Evolutionary conservation across 2,797 vertebrate genomes (phyloP).

Genomic region (Sarcophilus harrisii): DNA sequence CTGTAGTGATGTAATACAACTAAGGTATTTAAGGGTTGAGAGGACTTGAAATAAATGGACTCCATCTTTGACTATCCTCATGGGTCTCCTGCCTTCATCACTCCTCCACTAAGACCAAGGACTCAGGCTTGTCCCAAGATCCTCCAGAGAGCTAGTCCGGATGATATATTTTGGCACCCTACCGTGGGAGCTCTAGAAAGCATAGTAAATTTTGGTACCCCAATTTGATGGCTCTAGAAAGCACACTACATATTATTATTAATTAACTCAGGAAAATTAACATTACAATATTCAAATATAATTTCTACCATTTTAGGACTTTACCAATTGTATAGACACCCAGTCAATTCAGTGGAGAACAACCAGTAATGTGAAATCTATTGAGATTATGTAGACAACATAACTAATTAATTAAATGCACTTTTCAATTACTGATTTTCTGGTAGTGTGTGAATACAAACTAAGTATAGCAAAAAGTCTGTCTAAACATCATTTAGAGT

Average conservation of each 20-base stretch:
- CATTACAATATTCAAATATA: constrained; percentile 55
- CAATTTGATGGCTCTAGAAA: no score
- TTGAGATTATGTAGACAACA: not conserved
- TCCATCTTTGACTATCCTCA: no score
- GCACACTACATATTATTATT: constrained; percentile 35
- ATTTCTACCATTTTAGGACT: not conserved
- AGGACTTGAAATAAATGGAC: no score
- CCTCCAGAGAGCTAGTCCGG: no score
- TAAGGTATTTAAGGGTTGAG: no score
- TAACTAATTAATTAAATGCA: not conserved
- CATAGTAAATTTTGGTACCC: no score
- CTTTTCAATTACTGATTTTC: not conserved
- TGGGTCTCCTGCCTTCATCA: no score
- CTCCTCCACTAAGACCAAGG: no score
- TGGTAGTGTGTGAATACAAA: not conserved
- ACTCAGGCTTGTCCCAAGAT: no score
- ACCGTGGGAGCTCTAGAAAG: no score
- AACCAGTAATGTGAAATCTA: not conserved
- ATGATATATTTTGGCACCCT: no score
- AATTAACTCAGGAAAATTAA: constrained; percentile 54
- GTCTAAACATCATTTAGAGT: not conserved
- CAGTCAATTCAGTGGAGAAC: not conserved
- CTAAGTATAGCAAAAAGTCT: not conserved
- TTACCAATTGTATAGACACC: not conserved
- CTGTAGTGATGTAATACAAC: no score